Evolutionary conservation across 1,140 invertebrate genomes (phyloP), one percentile per base, ranked within the genome.

Genomic region (Drosophila carrolli): DNA sequence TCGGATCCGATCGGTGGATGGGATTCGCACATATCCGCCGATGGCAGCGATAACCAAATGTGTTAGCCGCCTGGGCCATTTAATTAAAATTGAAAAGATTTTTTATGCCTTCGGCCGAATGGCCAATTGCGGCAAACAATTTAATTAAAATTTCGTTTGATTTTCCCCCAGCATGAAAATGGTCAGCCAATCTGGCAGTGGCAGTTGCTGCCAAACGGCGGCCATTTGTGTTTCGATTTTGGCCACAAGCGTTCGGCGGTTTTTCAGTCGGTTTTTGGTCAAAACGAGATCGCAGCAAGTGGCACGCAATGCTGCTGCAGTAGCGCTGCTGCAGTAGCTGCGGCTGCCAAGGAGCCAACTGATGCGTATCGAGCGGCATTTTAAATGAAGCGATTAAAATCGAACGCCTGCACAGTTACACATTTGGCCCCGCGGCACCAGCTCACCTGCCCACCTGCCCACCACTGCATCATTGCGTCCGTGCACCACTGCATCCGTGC

Each of bases 381-480:
- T 86, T 86, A 86, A 89, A 89, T 86, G 83, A 86, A 86, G 83
- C 71, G 83, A 86, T 86, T 86, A 86, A 86, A 89, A 89, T 86
- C 79, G 72, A 79, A 83, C 83, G 84, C 79, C 79, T 89, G 83
- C 84, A 83, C 84, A 83, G 83, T 79, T 75, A 82, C 75, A 88
- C 75, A 84, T 84, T 83, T 68, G 50, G 59, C 68, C 79, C 48
- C 57, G 48, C 53, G 43, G 43, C 56, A 76, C 47, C 76, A 47
- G 67, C 67, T 57, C 19, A n/a, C 55, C 29, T 44, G 55, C 38
- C 23, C 16, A 54, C 58, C 54, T 59, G 10, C 0, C 29, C 11
- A 5, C 10, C 29, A 37, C 43, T 47, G 29, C 43, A 46, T n/a
- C 29, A 11, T 4, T 11, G 9, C 14, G 4, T 5, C 46, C 13